Evolutionary conservation across 2,113 vertebrate species (phyloP), one percentile per base, ranked within the genome.

Genomic region (Trachemys scripta): DNA sequence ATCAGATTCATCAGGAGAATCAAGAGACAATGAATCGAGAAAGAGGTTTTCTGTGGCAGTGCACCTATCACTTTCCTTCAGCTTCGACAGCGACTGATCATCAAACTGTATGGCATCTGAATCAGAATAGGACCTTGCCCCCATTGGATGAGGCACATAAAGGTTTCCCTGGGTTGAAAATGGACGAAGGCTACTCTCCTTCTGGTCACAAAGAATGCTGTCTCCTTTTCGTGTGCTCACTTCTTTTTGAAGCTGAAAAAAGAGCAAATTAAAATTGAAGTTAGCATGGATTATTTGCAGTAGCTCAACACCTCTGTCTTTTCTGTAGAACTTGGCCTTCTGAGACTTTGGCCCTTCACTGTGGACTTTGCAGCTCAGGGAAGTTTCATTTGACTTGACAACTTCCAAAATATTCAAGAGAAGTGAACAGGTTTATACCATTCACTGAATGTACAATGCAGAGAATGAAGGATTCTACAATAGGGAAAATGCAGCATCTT

Each of bases 21-120:
- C 99, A 51, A 99, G 98, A 22, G 99, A 98, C 93, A 99, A 93
- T 0, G 99, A 98, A 6, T 99, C 99, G 98, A 99, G 97, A 80
- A 99, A 99, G 93, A 99, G 98, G 97, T 98, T 99, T 97, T 99
- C 99, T 0, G 98, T 98, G 84, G 98, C 98, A 0, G 97, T 98
- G 95, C 98, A 98, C 29, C 98, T 95, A 65, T 99, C 97, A 0
- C 98, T 90, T 47, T 98, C 99, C 96, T 98, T 99, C 93, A 98
- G 97, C 97, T 98, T 98, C 84, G 98, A 97, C 7, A 98, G 91
- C 0, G 98, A 97, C 25, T 97, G 98, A 82, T 99, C 99, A 1
- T 99, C 99, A 93, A 99, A 98, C 7, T 97, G 94, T 35, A 98
- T 57, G 31, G 98, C 97, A 14, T 99, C 99, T 0, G 99, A 98